Conservation (phyloP, 2,797 vertebrate species). For the Setipinna tenuifilis region DNA sequence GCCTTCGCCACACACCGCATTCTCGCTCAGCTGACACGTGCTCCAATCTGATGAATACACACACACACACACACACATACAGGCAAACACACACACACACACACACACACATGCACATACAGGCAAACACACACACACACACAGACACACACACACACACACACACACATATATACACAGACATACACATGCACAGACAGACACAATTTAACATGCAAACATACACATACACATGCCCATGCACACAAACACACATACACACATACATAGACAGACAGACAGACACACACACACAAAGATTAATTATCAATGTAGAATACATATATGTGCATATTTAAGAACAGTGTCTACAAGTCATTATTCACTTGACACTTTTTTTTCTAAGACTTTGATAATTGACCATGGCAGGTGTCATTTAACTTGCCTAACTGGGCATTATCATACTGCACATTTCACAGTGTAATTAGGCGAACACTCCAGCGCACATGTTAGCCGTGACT, state of each 20-base stretch:
- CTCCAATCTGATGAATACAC: slow-evolving; percentile 85
- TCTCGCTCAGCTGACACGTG: slow-evolving; percentile 88
- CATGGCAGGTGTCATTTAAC: slow-evolving; percentile 13
- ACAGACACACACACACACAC: not conserved
- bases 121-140: slow-evolving; percentile 21
- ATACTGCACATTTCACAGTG: not conserved
- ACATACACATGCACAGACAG: not conserved
- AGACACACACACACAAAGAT: not conserved
- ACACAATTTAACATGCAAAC: slow-evolving; percentile 5
- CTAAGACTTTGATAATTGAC: not conserved
- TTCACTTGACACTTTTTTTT: not conserved
- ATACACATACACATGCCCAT: slow-evolving; percentile 17
- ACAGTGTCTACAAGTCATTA: not conserved
- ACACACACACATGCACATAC: not conserved
- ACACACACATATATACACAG: not conserved
- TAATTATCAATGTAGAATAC: not conserved
- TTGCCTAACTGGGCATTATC: slow-evolving; percentile 2
- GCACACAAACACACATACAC: not conserved
- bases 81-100: slow-evolving; percentile 17
- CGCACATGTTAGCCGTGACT: slow-evolving; percentile 9
- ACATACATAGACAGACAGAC: not conserved
- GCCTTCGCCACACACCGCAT: slow-evolving; percentile 86
- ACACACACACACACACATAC: slow-evolving; percentile 30
- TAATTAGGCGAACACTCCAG: not conserved
- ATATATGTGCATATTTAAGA: not conserved